Evolutionary conservation across 2,888 invertebrate genomes (phyloP).

Genomic region (Dryomyza anilis): DNA sequence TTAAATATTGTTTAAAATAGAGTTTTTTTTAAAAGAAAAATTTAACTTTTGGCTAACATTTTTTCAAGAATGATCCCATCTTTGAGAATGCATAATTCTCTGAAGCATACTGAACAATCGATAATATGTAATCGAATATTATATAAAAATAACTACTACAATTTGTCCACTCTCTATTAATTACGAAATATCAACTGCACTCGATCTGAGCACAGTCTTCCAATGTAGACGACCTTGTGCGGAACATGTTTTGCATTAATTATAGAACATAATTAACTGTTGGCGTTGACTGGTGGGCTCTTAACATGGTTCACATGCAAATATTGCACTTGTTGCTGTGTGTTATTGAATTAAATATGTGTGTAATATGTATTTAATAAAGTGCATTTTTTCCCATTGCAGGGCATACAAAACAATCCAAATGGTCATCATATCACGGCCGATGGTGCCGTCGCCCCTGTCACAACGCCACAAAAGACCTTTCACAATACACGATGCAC

Average conservation of each 20-base stretch:
- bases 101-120: too few relatives aligned
- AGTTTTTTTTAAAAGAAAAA: too few relatives aligned
- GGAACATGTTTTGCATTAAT: constrained; percentile 22
- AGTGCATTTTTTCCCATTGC: constrained; percentile 21
- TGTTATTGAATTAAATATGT: background rate
- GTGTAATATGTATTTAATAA: background rate
- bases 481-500: constrained; percentile 59
- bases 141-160: too few relatives aligned
- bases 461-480: constrained; percentile 46
- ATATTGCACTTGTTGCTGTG: background rate
- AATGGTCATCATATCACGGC: constrained; percentile 37
- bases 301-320: background rate
- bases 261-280: background rate
- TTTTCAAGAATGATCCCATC: too few relatives aligned
- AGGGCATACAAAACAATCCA: constrained; percentile 40
- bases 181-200: too few relatives aligned
- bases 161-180: too few relatives aligned
- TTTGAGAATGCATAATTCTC: too few relatives aligned
- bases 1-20: too few relatives aligned
- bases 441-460: constrained; percentile 32
- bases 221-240: constrained; percentile 25
- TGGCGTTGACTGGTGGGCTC: background rate
- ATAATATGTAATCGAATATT: too few relatives aligned
- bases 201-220: background rate
- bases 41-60: too few relatives aligned